Conservation (phyloP, 2,797 vertebrate species). For the Sebastes itinus region DNA sequence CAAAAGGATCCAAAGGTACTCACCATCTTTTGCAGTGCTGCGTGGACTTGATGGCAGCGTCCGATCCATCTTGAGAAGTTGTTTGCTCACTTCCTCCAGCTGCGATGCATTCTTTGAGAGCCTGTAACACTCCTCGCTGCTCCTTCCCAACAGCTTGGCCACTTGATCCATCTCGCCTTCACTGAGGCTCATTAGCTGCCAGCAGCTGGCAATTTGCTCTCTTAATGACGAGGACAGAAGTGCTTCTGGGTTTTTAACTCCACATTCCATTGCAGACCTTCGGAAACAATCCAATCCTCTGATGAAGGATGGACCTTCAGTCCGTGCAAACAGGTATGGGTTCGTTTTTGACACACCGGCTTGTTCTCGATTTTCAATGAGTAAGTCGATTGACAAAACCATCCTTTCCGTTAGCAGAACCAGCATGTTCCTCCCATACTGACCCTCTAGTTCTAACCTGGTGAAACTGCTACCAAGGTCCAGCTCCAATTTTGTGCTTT, state of each 20-base stretch:
- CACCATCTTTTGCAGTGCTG: constrained; percentile 53
- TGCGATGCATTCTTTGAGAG: constrained; percentile 58
- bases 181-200: constrained; percentile 78
- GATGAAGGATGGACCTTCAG: constrained; percentile 78
- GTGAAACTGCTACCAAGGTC: constrained; percentile 69
- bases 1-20: constrained; percentile 7
- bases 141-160: constrained; percentile 58
- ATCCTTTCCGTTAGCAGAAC: constrained; percentile 75
- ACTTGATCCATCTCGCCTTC: constrained; percentile 68
- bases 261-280: constrained; percentile 73
- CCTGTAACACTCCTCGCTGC: constrained; percentile 59
- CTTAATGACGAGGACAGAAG: constrained; percentile 72
- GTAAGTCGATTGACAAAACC: constrained; percentile 70
- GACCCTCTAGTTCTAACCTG: constrained; percentile 77
- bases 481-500: constrained; percentile 75
- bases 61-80: constrained; percentile 69
- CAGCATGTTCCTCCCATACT: constrained; percentile 77
- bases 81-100: constrained; percentile 72
- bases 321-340: constrained; percentile 77
- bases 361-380: constrained; percentile 65
- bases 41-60: constrained; percentile 33
- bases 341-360: constrained; percentile 73
- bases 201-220: constrained; percentile 75
- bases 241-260: constrained; percentile 76
- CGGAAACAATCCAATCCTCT: constrained; percentile 77